Evolutionary conservation across 1,140 invertebrate genomes (phyloP).

Genomic region (Drosophila burlai): DNA sequence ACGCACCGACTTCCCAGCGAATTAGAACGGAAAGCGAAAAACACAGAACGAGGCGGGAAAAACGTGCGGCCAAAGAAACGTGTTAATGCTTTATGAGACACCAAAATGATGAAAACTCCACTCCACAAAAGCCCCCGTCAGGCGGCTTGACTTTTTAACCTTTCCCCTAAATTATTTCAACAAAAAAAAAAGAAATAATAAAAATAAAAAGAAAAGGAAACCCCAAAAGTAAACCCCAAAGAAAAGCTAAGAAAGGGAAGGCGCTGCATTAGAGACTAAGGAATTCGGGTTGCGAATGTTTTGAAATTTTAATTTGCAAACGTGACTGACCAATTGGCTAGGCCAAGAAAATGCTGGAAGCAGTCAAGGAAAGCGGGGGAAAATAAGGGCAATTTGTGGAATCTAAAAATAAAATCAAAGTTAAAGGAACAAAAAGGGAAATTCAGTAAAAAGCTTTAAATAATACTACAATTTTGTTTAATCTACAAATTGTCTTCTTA

Average conservation of each 20-base stretch:
- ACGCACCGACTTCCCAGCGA: conserved; percentile 47
- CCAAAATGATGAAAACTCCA: conserved; percentile 38
- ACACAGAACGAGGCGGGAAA: conserved; percentile 7
- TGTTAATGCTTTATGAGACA: conserved; percentile 69
- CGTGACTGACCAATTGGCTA: conserved; percentile 40
- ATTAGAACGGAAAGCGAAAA: conserved; percentile 13
- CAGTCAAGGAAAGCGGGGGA: neutral
- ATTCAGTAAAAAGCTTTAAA: too few relatives aligned
- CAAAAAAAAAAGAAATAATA: neutral
- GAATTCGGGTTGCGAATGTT: conserved; percentile 31
- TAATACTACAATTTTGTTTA: too few relatives aligned
- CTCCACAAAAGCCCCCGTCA: conserved; percentile 23
- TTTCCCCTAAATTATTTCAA: conserved; percentile 25
- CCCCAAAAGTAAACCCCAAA: neutral
- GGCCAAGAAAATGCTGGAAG: neutral
- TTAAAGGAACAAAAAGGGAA: too few relatives aligned
- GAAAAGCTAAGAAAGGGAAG: neutral
- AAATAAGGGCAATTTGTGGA: neutral
- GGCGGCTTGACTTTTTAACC: conserved; percentile 38
- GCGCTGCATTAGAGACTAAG: conserved; percentile 25
- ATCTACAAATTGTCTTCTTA: too few relatives aligned
- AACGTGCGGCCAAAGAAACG: conserved; percentile 50
- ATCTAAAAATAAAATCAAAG: neutral
- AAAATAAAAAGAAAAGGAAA: too few relatives aligned
- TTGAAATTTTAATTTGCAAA: conserved; percentile 50